A percentile compares a stretch with the other conserved stretches of the same genome.
phyloP scores from a whole-genome alignment of 2,797 vertebrate species.

The Brachyalestes nurse region DNA sequence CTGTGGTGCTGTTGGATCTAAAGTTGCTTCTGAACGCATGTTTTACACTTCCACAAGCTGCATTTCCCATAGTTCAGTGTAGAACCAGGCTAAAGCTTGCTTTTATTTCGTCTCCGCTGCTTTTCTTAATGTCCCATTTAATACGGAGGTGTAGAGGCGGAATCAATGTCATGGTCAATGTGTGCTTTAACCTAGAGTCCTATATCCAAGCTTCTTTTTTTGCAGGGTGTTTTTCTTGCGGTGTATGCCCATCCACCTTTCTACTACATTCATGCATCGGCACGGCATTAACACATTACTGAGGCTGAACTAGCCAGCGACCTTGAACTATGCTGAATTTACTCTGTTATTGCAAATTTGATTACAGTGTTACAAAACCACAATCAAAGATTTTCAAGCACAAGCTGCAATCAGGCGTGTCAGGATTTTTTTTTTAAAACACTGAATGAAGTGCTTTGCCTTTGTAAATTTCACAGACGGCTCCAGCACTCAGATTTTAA shows the following conservation, averaged over 20 bases:
- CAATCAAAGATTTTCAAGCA: neutral
- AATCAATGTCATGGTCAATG: conserved; percentile 27
- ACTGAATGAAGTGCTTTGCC: neutral
- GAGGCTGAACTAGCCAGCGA: neutral
- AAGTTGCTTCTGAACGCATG: neutral
- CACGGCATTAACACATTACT: neutral
- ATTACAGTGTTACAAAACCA: neutral
- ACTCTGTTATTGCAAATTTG: neutral
- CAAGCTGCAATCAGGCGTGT: neutral
- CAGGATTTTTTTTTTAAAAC: neutral
- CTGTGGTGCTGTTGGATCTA: conserved; percentile 2
- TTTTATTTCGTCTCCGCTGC: conserved; percentile 5
- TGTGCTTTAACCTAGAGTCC: conserved; percentile 16
- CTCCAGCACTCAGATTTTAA: neutral
- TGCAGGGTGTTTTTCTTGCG: neutral
- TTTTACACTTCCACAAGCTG: neutral
- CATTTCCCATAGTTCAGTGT: neutral
- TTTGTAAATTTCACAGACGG: neutral
- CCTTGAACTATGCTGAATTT: conserved; percentile 33
- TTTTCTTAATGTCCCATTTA: neutral
- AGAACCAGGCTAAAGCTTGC: neutral
- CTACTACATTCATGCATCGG: conserved; percentile 1
- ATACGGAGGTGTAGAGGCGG: neutral
- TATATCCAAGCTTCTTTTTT: neutral
- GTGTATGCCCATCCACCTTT: neutral